These are phyloP conservation scores for Patagioenas fasciata DNA, from an alignment of 2,113 vertebrate genomes.

Conservation along the genomic window DNA sequence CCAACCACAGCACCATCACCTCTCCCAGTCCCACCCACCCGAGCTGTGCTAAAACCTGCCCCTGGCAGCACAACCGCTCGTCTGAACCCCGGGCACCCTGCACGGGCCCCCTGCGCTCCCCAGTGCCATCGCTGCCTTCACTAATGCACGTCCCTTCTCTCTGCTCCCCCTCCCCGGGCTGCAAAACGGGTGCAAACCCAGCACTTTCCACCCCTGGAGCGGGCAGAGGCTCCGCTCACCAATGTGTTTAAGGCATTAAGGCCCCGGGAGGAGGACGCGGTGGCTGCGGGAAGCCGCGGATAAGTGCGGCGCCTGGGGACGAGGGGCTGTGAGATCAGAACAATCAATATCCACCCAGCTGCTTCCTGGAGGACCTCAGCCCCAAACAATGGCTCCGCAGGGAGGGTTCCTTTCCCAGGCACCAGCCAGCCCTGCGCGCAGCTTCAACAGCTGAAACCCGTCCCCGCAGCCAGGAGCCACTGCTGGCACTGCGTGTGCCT, in stretches of 20 bases:
- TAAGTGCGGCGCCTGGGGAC: not conserved
- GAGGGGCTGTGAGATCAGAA: not conserved
- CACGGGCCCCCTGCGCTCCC: not conserved
- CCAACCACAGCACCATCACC: not conserved
- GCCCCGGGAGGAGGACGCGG: not conserved
- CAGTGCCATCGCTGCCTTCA: accelerated
- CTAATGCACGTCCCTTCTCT: accelerated
- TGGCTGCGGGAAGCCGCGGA: not conserved
- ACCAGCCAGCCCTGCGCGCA: not conserved
- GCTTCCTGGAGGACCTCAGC: constrained; percentile 51
- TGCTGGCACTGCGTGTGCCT: not conserved
- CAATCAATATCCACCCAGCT: constrained; percentile 50
- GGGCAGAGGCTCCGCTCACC: not conserved
- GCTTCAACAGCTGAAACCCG: not conserved
- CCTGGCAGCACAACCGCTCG: not conserved
- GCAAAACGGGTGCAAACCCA: not conserved
- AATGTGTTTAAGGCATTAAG: not conserved
- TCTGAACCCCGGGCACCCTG: not conserved
- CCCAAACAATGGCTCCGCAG: constrained; percentile 43
- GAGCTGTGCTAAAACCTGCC: not conserved
- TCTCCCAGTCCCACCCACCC: not conserved
- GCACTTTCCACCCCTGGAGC: accelerated
- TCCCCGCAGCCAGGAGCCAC: not conserved
- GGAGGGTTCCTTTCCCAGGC: constrained; percentile 67
- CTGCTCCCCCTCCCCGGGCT: not conserved